These are phyloP conservation scores for Drosophila vallismaia DNA, from an alignment of 2,888 invertebrate genomes.

Conservation along the genomic window DNA sequence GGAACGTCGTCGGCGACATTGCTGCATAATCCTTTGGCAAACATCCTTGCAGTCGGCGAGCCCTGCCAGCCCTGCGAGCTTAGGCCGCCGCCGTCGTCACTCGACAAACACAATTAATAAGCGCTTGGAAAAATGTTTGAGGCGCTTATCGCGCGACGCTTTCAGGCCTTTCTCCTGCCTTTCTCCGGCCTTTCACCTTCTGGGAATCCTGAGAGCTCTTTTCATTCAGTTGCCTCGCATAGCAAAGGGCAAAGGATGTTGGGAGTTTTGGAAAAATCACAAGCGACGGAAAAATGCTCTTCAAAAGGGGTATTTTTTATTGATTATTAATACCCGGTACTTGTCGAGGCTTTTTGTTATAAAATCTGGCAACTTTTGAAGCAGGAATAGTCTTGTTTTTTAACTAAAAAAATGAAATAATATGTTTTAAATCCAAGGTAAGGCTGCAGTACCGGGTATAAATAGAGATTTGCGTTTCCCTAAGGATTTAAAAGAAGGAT, in stretches of 20 bases:
- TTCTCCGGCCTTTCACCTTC: background rate
- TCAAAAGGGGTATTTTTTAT: background rate
- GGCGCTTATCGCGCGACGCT: constrained; percentile 67
- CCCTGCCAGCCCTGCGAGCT: constrained; percentile 7
- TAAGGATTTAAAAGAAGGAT: no score
- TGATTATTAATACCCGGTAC: background rate
- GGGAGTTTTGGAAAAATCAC: background rate
- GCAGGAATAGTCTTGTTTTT: no score
- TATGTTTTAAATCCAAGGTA: no score
- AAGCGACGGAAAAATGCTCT: background rate
- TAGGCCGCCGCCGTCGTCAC: constrained; percentile 33
- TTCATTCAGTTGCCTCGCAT: background rate
- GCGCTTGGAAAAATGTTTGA: constrained; percentile 71
- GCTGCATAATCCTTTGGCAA: constrained; percentile 64
- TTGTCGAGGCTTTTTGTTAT: background rate
- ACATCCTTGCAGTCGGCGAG: constrained; percentile 35
- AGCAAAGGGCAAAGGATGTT: background rate
- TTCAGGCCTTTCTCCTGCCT: constrained; percentile 57
- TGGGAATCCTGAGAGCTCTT: background rate
- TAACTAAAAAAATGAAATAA: no score
- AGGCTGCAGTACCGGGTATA: no score
- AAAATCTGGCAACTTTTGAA: no score
- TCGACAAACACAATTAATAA: constrained; percentile 76
- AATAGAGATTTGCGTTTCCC: no score
- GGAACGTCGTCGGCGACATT: constrained; percentile 24